phyloP scores from a whole-genome alignment of 2,113 vertebrate species.

The Puffinus mauretanicus region DNA sequence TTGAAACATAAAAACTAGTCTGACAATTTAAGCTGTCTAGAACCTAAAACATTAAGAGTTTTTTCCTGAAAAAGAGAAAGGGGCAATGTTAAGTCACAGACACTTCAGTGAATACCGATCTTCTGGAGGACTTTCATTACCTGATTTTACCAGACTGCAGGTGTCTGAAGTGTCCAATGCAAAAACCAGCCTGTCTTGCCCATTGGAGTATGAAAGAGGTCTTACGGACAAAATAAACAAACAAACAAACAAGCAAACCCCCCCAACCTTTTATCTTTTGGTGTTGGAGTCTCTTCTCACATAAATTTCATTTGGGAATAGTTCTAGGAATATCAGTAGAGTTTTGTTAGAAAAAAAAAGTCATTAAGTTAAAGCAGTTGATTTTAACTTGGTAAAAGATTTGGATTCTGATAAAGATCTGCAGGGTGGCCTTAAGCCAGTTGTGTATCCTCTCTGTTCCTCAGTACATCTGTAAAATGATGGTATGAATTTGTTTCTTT shows the following conservation, averaged over 20 bases:
- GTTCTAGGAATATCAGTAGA: background rate
- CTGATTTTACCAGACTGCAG: background rate
- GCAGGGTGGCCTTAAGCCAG: background rate
- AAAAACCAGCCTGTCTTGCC: background rate
- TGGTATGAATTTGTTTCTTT: background rate
- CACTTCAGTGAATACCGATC: background rate
- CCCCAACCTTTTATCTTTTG: background rate
- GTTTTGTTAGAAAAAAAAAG: background rate
- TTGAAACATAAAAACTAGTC: background rate
- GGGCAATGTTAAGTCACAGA: background rate
- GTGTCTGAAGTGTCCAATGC: background rate
- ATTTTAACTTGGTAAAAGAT: background rate
- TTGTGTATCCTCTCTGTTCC: background rate
- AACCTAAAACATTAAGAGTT: background rate
- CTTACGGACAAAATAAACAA: background rate
- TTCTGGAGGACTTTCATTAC: background rate
- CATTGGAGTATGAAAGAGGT: background rate
- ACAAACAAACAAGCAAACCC: background rate
- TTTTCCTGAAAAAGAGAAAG: background rate
- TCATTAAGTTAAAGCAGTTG: background rate
- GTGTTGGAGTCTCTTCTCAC: background rate
- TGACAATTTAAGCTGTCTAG: background rate
- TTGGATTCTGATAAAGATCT: background rate
- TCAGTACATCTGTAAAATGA: slow-evolving; percentile 28
- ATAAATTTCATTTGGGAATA: background rate